Conservation (phyloP, 2,113 vertebrate genomes). For the Melanostigma gelatinosum region DNA sequence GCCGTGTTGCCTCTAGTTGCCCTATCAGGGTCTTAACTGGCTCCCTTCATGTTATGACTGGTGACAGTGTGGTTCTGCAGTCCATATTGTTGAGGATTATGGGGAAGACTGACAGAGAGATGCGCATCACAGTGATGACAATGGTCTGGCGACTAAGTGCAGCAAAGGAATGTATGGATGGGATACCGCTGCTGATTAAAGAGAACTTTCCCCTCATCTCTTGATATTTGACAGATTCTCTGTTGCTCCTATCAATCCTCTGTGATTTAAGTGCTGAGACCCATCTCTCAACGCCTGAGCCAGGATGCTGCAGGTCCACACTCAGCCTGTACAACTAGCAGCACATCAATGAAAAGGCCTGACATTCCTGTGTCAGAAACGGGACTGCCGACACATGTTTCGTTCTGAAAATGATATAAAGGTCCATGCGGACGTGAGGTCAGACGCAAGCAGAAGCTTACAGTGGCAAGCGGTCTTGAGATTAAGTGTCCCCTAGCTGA, state of each 20-base stretch:
- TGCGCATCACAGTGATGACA: conserved; percentile 61
- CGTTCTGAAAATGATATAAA: conserved; percentile 61
- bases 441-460: conserved; percentile 64
- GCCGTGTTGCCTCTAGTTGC: conserved; percentile 6
- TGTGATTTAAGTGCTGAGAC: conserved; percentile 58
- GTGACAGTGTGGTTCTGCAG: conserved; percentile 54
- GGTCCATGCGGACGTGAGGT: conserved; percentile 49
- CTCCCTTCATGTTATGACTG: conserved; percentile 31
- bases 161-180: conserved; percentile 54
- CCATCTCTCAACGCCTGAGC: conserved; percentile 53
- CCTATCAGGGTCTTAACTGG: conserved; percentile 25
- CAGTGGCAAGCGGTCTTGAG: conserved; percentile 59
- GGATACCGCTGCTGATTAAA: conserved; percentile 72
- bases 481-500: conserved; percentile 74
- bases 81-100: conserved; percentile 41
- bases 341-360: conserved; percentile 30
- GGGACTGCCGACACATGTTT: conserved; percentile 40
- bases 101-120: conserved; percentile 52
- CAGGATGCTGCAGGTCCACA: conserved; percentile 30
- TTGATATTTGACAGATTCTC: conserved; percentile 61
- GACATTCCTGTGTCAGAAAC: conserved; percentile 34
- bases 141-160: conserved; percentile 60
- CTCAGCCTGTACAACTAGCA: conserved; percentile 15
- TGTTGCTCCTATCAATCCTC: conserved; percentile 49
- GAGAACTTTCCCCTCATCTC: conserved; percentile 20